phyloP scores from a whole-genome alignment of 2,888 invertebrate genomes.

The Drosophila meridiana region DNA sequence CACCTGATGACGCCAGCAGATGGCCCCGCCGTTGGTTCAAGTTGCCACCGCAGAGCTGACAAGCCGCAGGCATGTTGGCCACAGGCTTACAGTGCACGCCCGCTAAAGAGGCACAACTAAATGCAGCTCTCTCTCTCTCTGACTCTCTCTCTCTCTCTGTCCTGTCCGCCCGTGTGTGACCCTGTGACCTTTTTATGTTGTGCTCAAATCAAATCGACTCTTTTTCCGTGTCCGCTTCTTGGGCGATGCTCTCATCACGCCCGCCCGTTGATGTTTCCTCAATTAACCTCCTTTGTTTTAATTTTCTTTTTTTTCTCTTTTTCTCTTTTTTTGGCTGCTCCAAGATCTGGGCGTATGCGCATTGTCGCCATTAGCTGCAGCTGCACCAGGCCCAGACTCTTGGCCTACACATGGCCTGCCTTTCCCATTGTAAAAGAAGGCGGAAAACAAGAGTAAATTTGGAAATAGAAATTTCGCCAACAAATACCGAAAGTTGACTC shows the following conservation, averaged over 20 bases:
- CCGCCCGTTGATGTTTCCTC: conserved; percentile 76
- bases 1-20: conserved; percentile 68
- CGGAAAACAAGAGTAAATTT: conserved; percentile 42
- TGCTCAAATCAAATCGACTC: conserved; percentile 77
- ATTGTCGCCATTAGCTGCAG: conserved; percentile 69
- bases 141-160: background rate
- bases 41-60: conserved; percentile 76
- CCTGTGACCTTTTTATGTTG: conserved; percentile 74
- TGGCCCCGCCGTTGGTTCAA: conserved; percentile 72
- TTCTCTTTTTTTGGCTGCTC: conserved; percentile 4
- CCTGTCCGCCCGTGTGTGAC: conserved; percentile 41
- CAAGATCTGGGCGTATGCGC: conserved; percentile 72
- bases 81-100: conserved; percentile 53
- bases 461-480: conserved; percentile 37
- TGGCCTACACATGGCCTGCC: conserved; percentile 29
- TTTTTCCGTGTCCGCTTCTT: conserved; percentile 67
- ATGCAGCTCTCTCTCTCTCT: conserved; percentile 5
- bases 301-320: conserved; percentile 1
- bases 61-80: conserved; percentile 61
- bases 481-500: conserved; percentile 22
- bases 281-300: conserved; percentile 70
- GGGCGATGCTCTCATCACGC: conserved; percentile 81
- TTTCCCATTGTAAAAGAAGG: conserved; percentile 25
- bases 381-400: conserved; percentile 21
- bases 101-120: conserved; percentile 50